phyloP scores from a whole-genome alignment of 2,888 invertebrate genomes.

The Sarcophaga rosellei region DNA sequence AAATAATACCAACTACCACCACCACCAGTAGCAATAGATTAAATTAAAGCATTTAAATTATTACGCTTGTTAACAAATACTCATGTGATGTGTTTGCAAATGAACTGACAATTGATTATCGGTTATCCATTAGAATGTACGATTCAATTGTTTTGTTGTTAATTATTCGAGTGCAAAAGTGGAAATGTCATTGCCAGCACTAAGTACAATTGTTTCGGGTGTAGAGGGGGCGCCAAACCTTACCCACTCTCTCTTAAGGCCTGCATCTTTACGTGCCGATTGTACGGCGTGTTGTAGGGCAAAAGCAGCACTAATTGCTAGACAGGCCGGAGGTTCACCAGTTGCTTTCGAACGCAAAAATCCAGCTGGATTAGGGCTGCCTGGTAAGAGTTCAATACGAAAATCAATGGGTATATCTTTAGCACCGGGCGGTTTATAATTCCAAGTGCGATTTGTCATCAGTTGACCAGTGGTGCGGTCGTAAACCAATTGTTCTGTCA shows the following conservation, averaged over 20 bases:
- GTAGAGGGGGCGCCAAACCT: constrained; percentile 75
- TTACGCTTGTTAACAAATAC: neutral
- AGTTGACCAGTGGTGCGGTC: constrained; percentile 85
- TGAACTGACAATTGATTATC: too few relatives aligned
- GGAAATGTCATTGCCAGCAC: constrained; percentile 69
- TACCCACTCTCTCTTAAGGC: constrained; percentile 76
- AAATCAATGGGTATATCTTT: constrained; percentile 90
- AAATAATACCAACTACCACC: neutral
- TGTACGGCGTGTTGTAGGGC: constrained; percentile 86
- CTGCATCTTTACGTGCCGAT: constrained; percentile 85
- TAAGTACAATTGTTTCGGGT: constrained; percentile 72
- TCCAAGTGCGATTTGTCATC: constrained; percentile 90
- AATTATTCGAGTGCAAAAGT: constrained; percentile 66
- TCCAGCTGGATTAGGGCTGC: constrained; percentile 85
- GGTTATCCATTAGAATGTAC: neutral
- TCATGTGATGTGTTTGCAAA: neutral
- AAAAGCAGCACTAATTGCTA: constrained; percentile 83
- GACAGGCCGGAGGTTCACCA: constrained; percentile 83
- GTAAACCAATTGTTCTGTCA: constrained; percentile 86
- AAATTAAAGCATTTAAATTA: neutral
- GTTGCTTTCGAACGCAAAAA: constrained; percentile 87
- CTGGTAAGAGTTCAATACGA: constrained; percentile 85
- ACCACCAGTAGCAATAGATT: neutral
- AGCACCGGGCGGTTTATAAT: constrained; percentile 87
- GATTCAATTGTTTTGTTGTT: neutral